Base-by-base conservation (phyloP, 2,888 invertebrate species). In the Lordiphosa andalusiaca region DNA sequence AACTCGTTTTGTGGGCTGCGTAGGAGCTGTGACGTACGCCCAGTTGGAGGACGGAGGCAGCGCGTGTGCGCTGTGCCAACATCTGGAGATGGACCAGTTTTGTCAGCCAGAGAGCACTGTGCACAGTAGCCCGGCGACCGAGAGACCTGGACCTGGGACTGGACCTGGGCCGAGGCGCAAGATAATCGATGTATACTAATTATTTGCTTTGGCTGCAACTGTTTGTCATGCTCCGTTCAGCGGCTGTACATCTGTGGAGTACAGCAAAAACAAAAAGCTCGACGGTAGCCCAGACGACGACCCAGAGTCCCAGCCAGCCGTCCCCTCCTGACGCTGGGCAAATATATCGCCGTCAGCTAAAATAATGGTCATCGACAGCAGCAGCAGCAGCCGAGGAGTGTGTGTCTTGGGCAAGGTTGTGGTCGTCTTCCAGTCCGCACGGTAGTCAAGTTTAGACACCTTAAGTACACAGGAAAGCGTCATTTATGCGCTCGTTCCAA, bases 381-480 rank as follows among this genome's bases (percentile, higher is more conserved):
- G 41, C 49, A 33, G 12, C 44, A 52, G 36, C 41, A 57, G 12
- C 54, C 50, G 2, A 23, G 23, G 21, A 35, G 40, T 50, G 39
- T 58, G 63, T 44, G 62, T 78, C 84, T 76, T 76, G 76, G 70
- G 76, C 84, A 83, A 76, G 76, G 76, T 76, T 76, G 70, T 76
- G 80, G 80, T 59, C 38, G 70, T 65, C 62, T 59, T 61, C n/a
- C 51, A 53, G 59, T 46, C 46, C 44, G 68, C 75, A 80, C 80
- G 73, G 80, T 80, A 80, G 80, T 80, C 80, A 82, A 80, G 83
- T 84, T 80, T 82, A 75, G 85, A 84, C 85, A 80, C 85, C 83
- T 80, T 82, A 80, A 84, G 80, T 77, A 82, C 80, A 84, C 78
- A 82, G 84, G 84, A 67, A 84, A 82, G 82, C 84, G 84, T 74